Evolutionary conservation across 2,113 vertebrate species (phyloP).

Genomic region (Cottus gobio): DNA sequence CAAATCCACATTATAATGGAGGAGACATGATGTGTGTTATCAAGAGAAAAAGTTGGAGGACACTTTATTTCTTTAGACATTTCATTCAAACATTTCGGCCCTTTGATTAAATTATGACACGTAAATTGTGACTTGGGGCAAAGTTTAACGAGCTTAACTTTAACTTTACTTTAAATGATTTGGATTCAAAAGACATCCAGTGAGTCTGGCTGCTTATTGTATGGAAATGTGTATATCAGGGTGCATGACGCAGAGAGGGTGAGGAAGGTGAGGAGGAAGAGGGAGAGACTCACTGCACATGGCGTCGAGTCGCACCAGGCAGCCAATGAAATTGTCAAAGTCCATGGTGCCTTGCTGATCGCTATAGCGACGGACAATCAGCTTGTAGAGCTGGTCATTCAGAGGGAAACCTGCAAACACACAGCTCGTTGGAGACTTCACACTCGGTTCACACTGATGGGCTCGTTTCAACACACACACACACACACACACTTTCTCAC

Average conservation of each 20-base stretch:
- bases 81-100: background rate
- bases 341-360: conserved; percentile 87
- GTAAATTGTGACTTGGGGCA: background rate
- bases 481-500: conserved; percentile 65
- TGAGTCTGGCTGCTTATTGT: background rate
- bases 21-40: no score
- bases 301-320: conserved; percentile 92
- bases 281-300: conserved; percentile 90
- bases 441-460: background rate
- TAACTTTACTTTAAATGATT: background rate
- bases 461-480: background rate
- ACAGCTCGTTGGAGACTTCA: background rate
- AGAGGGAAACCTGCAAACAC: conserved; percentile 88
- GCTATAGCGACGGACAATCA: conserved; percentile 87
- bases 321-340: conserved; percentile 94
- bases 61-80: background rate
- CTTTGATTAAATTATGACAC: background rate
- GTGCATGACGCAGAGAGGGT: background rate
- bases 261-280: background rate
- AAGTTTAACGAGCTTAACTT: background rate
- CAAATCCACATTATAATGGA: no score
- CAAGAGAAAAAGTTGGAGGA: no score
- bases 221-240: background rate
- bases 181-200: background rate
- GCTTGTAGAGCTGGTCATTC: conserved; percentile 81